Base-by-base conservation (phyloP, 2,888 invertebrate species). In the Graphium colonna region DNA sequence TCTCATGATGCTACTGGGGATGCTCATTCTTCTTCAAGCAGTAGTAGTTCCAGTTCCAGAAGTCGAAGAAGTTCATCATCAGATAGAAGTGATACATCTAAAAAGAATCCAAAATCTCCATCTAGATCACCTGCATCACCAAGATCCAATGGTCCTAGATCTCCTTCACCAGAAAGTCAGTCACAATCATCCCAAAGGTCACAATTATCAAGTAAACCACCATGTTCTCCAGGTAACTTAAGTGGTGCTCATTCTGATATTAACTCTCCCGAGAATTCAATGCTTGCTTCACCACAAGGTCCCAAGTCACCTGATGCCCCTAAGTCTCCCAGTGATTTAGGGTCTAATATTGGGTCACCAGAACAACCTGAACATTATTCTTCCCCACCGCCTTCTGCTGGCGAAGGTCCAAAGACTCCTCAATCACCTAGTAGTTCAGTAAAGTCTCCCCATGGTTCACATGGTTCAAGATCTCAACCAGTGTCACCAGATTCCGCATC, bases 1-100 rank as follows among this genome's bases (percentile, higher is more conserved):
- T 92, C 92, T 60, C 82, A 86, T 65, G 91, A 91, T 81, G 90
- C 80, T 64, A 68, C 71, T 65, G 75, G 79, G 65, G 75, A 82
- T 74, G 77, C 73, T 64, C 79, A 75, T 55, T 79, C 88, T 61
- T 82, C 90, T 62, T 84, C 89, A 57, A 87, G 87, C 75, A 86
- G 87, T 73, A 88, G 88, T 78, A 89, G 89, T 63, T 80, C 88
- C 56, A 82, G 81, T 64, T 88, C 87, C 43, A 78, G 86, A 21
- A 21, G 21, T 21, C 71, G 82, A 59, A 71, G 80, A 57, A 85
- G 86, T 63, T 83, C 89, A 52, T 86, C 88, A 41, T 83, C 87
- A 60, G 79, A 77, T 10, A 69, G 67, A 54, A 85, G 83, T 71
- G 80, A 77, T 52, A 71, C 64, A 59, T 82, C 81, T 53, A 88